Evolutionary conservation across 2,113 vertebrate genomes (phyloP).

Genomic region (Lonchura striata): DNA sequence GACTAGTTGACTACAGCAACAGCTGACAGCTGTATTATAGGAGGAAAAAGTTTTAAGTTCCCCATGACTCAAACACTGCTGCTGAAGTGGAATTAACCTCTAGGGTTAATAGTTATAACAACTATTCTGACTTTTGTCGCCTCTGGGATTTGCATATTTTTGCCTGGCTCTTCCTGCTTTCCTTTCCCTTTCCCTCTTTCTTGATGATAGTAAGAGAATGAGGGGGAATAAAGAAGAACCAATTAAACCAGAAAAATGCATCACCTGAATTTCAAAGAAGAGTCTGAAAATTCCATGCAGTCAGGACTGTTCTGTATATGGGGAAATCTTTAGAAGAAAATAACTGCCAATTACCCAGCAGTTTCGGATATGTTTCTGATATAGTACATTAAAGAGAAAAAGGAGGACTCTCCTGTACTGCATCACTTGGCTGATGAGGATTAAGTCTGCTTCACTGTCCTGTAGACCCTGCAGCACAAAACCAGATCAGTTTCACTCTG

Average conservation of each 20-base stretch:
- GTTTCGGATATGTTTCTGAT: background rate
- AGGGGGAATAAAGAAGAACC: background rate
- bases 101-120: background rate
- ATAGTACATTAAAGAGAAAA: background rate
- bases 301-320: background rate
- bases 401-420: background rate
- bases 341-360: background rate
- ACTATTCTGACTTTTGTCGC: background rate
- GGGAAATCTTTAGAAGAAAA: background rate
- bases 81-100: background rate
- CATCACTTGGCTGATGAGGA: background rate
- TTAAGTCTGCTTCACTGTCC: background rate
- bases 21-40: background rate
- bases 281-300: background rate
- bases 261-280: background rate
- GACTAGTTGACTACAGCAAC: background rate
- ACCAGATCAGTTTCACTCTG: background rate
- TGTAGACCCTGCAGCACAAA: background rate
- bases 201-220: background rate
- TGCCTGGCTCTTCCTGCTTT: background rate
- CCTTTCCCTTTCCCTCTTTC: background rate
- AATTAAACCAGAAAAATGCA: background rate
- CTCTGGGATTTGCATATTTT: background rate
- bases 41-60: background rate
- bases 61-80: background rate